Conservation (phyloP, 1,140 invertebrate genomes). For the Psix sp. region DNA sequence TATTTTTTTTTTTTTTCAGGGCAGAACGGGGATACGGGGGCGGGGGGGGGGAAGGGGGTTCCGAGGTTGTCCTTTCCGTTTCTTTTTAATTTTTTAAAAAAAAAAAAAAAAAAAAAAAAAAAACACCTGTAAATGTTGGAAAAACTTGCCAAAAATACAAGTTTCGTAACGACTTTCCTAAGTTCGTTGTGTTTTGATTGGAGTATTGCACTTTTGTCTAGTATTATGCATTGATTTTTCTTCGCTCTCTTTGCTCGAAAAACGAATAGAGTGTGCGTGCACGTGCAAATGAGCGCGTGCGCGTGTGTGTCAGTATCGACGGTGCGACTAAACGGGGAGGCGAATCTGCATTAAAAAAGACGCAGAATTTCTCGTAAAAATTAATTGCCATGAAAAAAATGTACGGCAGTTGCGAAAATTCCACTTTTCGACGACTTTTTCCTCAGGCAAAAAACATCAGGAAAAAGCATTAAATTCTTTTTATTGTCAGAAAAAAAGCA, state of each 20-base stretch:
- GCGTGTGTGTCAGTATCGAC: constrained; percentile 58
- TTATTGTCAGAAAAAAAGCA: no score
- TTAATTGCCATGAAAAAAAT: constrained; percentile 57
- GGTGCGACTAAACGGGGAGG: constrained; percentile 58
- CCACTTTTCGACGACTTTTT: constrained; percentile 35
- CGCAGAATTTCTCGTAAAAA: constrained; percentile 63
- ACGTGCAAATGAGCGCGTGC: constrained; percentile 58
- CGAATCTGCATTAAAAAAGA: constrained; percentile 63
- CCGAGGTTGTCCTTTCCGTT: no score
- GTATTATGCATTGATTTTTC: constrained; percentile 61
- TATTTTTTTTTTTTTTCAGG: no score
- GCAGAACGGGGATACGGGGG: no score
- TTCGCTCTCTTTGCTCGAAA: constrained; percentile 57
- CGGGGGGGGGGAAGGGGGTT: no score
- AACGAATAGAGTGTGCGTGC: constrained; percentile 55
- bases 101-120: no score
- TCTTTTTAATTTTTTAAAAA: no score
- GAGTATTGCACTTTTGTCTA: constrained; percentile 61
- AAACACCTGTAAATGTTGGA: no score
- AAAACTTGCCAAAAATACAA: constrained; percentile 31
- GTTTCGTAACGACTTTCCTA: constrained; percentile 52
- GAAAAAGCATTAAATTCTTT: constrained; percentile 11
- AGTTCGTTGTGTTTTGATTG: constrained; percentile 61
- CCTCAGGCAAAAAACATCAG: constrained; percentile 8
- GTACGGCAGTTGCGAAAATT: constrained; percentile 38